Percentiles rank a stretch among this genome's conserved stretches.
Evolutionary conservation across 2,888 invertebrate genomes (phyloP).

Genomic region (Lamproptera curius): DNA sequence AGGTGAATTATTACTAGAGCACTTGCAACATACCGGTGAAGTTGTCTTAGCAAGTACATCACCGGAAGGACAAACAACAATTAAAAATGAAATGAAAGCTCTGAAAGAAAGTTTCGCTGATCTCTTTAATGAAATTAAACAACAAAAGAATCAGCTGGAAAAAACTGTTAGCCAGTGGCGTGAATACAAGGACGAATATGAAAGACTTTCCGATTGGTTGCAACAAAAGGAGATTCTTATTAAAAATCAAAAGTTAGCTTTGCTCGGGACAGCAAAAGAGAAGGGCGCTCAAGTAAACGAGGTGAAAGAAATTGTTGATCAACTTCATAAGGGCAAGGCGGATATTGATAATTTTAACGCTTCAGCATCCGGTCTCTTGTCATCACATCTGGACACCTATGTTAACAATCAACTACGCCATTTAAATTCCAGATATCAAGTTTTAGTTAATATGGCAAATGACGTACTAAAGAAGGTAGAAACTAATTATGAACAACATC

Average conservation of each 20-base stretch:
- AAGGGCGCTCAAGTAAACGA: constrained; percentile 91
- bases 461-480: constrained; percentile 95
- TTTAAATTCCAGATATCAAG: constrained; percentile 92
- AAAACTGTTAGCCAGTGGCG: constrained; percentile 90
- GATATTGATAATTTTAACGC: constrained; percentile 92
- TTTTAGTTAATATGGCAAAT: constrained; percentile 90
- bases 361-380: constrained; percentile 84
- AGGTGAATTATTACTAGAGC: constrained; percentile 91
- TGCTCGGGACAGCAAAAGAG: constrained; percentile 87
- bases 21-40: constrained; percentile 91
- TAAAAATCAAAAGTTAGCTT: constrained; percentile 91
- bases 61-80: constrained; percentile 85
- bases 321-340: constrained; percentile 85
- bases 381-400: constrained; percentile 92
- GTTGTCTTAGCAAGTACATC: constrained; percentile 92
- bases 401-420: constrained; percentile 92
- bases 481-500: constrained; percentile 91
- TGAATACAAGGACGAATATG: constrained; percentile 95
- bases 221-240: constrained; percentile 94
- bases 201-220: constrained; percentile 93
- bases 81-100: constrained; percentile 91
- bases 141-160: constrained; percentile 91
- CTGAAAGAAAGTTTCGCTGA: constrained; percentile 90
- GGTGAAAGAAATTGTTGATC: constrained; percentile 86
- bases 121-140: constrained; percentile 90